Percentiles rank a stretch among this genome's conserved stretches.
These are phyloP conservation scores for Scrobipalpa atriplicella DNA, from an alignment of 2,888 invertebrate species.

Conservation along the genomic window DNA sequence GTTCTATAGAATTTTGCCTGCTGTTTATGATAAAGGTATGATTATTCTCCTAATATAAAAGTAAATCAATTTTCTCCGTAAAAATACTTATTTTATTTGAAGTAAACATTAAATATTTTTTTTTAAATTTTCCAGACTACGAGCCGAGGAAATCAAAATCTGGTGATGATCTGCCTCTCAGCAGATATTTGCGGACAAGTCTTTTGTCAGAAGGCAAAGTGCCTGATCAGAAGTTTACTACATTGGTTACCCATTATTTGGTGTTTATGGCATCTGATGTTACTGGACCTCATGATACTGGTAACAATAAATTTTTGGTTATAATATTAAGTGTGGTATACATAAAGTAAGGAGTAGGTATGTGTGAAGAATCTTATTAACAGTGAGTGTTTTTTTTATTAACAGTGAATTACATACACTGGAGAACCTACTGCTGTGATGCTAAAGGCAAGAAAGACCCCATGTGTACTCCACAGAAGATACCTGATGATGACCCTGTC, in stretches of 20 bases:
- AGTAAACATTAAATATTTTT: neutral
- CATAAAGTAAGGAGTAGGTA: too few relatives aligned
- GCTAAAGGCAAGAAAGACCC: conserved; percentile 39
- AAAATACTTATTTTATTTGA: neutral
- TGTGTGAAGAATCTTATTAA: too few relatives aligned
- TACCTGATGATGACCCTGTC: conserved; percentile 46
- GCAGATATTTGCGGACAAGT: conserved; percentile 41
- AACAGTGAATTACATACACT: conserved; percentile 48
- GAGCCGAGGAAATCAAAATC: conserved; percentile 18
- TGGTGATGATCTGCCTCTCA: conserved; percentile 25
- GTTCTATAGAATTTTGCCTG: conserved; percentile 42
- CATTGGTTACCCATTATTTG: conserved; percentile 33
- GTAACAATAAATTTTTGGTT: conserved; percentile 30
- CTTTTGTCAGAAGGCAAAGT: conserved; percentile 42
- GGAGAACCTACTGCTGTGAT: conserved; percentile 47
- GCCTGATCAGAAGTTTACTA: conserved; percentile 41
- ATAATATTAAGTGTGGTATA: too few relatives aligned
- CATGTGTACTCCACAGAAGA: conserved; percentile 39
- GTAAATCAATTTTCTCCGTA: neutral
- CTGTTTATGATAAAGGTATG: conserved; percentile 46
- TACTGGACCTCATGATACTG: conserved; percentile 43
- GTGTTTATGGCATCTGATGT: conserved; percentile 35
- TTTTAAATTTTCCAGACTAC: neutral
- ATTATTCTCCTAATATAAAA: neutral
- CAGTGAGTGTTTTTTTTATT: too few relatives aligned